Evolutionary conservation across 2,888 invertebrate species (phyloP), one percentile per base, ranked within the genome.

Genomic region (Dynastes grantii): DNA sequence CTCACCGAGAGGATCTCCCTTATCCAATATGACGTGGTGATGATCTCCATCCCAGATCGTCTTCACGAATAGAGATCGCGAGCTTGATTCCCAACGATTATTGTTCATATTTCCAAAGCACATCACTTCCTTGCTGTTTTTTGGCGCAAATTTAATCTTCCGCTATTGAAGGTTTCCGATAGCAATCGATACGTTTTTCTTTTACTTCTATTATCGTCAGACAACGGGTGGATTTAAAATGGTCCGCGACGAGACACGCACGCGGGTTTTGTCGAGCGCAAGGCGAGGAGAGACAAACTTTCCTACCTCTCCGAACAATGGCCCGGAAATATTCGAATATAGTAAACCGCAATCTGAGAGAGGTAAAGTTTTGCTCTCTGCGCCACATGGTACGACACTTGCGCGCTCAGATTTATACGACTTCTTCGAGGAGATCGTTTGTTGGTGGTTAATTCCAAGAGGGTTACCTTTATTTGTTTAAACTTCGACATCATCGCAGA

Each of bases 41-140:
- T 92, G 91, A 82, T 93, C 91, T 27, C 94, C 94, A 85, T 94
- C 92, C 95, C 95, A 96, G 76, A 92, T 88, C 0, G 91, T 92
- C 79, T 89, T 89, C 49, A 92, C 90, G 80, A 90, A 91, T 29
- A 92, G 87, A 2, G 92, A 91, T 80, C 91, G 87, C 80, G 90
- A 89, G 79, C 92, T 92, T 1, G 92, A 91, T 81, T 91, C 90
- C 92, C 92, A 92, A 80, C 90, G 90, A 6, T 73, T 73, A 58
- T 22, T 45, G 9, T 73, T 61, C 73, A 75, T 75, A 45, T 45
- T 61, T 37, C 45, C 27, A 2, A 45, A 22, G 49, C 73, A 75
- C 73, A 75, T 75, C 16, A 75, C 73, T 68, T 68, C 45, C 9
- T 53, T 58, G 55, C 32, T 45, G 3, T 37, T 37, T 53, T 22